phyloP scores from a whole-genome alignment of 2,797 vertebrate genomes.

The Varecia variegata region DNA sequence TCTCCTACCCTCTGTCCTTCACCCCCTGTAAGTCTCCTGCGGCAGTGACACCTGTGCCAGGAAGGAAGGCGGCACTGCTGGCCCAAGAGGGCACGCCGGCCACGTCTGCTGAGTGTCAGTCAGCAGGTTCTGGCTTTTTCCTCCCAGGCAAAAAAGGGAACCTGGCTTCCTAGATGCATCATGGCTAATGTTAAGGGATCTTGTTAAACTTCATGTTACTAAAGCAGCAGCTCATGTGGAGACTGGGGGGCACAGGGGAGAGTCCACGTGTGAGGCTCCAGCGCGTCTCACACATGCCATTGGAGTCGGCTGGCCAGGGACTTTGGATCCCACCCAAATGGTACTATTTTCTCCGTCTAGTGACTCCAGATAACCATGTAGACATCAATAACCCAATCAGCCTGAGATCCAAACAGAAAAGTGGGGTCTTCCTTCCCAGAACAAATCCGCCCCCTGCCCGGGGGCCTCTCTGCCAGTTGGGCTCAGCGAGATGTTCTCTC shows the following conservation, averaged over 20 bases:
- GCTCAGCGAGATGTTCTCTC: neutral
- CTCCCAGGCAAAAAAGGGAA: neutral
- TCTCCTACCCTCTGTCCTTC: neutral
- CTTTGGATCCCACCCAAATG: fast-evolving
- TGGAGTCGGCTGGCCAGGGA: fast-evolving
- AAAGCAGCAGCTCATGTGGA: neutral
- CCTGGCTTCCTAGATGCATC: neutral
- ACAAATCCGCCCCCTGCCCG: too few species aligned
- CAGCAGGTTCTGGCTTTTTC: neutral
- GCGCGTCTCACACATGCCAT: fast-evolving
- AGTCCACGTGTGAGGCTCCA: neutral
- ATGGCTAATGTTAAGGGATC: neutral
- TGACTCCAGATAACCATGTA: neutral
- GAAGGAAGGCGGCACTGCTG: too few species aligned
- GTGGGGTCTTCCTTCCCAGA: neutral
- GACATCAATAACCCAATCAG: neutral
- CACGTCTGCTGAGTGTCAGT: neutral
- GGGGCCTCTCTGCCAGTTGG: fast-evolving
- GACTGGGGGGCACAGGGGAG: too few species aligned
- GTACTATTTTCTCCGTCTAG: neutral
- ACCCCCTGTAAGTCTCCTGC: neutral
- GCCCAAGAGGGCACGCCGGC: neutral
- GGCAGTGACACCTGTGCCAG: neutral
- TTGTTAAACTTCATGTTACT: neutral
- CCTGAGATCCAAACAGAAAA: neutral